These are phyloP conservation scores for Pachyrhynchus sulphureomaculatus DNA, from an alignment of 1,140 invertebrate genomes.

Conservation along the genomic window DNA sequence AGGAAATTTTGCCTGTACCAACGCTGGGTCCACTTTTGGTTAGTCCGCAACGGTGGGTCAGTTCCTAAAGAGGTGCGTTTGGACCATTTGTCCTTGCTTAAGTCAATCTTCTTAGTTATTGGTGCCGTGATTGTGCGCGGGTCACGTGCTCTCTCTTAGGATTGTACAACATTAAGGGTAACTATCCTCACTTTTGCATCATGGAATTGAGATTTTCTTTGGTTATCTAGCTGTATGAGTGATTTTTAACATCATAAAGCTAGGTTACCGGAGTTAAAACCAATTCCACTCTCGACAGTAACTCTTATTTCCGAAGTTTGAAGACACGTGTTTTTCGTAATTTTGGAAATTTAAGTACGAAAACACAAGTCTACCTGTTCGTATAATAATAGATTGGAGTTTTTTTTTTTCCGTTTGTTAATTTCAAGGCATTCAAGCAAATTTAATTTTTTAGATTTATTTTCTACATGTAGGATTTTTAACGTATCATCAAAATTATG, in stretches of 20 bases:
- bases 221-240: slow-evolving; percentile 99
- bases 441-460: too few relatives aligned
- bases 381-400: too few relatives aligned
- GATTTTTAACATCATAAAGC: slow-evolving; percentile 89
- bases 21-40: slow-evolving; percentile 27
- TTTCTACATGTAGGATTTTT: too few relatives aligned
- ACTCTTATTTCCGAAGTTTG: background rate
- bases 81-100: slow-evolving; percentile 17
- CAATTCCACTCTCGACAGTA: slow-evolving; percentile 53
- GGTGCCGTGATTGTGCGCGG: slow-evolving; percentile 20
- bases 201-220: slow-evolving; percentile 86
- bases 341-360: slow-evolving; percentile 21
- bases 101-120: slow-evolving; percentile 4
- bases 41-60: slow-evolving; percentile 29
- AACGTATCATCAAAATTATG: too few relatives aligned
- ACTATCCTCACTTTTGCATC: slow-evolving; percentile 16
- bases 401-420: too few relatives aligned
- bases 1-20: slow-evolving; percentile 21
- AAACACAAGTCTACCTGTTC: too few relatives aligned
- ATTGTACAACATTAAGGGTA: slow-evolving; percentile 6
- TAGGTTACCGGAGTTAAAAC: slow-evolving; percentile 98
- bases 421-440: too few relatives aligned
- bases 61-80: slow-evolving; percentile 29
- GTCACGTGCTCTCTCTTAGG: slow-evolving; percentile 29
- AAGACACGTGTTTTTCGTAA: slow-evolving; percentile 21